A percentile compares a stretch with the other conserved stretches of the same genome.
Conservation (phyloP, 1,140 invertebrate genomes). For the Choristoneura fumiferana region DNA sequence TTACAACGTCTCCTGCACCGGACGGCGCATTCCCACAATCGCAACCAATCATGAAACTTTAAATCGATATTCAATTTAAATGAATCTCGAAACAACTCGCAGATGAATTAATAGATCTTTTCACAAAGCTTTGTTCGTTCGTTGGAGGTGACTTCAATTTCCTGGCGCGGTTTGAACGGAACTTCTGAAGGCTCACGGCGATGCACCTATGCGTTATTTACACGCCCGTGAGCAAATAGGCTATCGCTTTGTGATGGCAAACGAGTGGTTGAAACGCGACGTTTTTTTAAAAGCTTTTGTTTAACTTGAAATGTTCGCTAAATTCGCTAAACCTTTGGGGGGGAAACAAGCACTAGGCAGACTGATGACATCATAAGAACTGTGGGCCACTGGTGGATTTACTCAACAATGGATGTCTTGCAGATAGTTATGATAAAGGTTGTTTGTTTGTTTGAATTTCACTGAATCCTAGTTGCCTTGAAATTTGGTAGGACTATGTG, state of each 20-base stretch:
- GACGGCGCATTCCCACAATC: constrained; percentile 9
- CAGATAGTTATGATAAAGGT: too few species aligned
- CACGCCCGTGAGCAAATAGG: constrained; percentile 55
- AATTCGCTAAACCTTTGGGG: too few species aligned
- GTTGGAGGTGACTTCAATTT: constrained; percentile 73
- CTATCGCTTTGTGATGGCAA: constrained; percentile 39
- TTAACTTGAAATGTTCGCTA: too few species aligned
- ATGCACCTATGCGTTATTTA: constrained; percentile 61
- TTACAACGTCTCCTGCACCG: constrained; percentile 9
- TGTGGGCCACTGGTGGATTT: too few species aligned
- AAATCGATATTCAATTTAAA: constrained; percentile 74
- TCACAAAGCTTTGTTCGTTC: constrained; percentile 70
- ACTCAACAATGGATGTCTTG: too few species aligned
- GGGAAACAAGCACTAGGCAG: too few species aligned
- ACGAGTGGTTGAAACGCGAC: constrained; percentile 18
- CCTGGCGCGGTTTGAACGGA: constrained; percentile 53
- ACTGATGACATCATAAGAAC: too few species aligned
- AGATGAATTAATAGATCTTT: constrained; percentile 74
- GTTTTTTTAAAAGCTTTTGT: too few species aligned
- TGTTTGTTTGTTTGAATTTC: too few species aligned
- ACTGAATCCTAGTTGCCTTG: too few species aligned
- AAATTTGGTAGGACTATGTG: too few species aligned
- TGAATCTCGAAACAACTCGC: constrained; percentile 54
- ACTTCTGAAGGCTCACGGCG: constrained; percentile 68
- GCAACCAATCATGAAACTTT: constrained; percentile 14